Base-by-base conservation (phyloP, 64 coral and sea anemone genomes). In the Pocillopora verrucosa region DNA sequence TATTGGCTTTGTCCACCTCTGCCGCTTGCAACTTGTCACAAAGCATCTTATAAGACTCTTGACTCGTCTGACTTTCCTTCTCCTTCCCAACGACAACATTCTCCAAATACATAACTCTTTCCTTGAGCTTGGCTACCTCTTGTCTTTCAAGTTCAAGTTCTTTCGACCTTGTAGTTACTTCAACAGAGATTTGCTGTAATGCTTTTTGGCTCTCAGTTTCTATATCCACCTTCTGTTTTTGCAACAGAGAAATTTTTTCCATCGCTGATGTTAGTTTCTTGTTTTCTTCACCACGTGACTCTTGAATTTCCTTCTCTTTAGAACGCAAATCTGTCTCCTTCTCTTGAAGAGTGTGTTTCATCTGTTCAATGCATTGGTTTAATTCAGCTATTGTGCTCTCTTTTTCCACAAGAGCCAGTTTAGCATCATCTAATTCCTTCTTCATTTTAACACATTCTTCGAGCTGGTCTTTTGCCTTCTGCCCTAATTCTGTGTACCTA, bases 91-190 rank as follows among this genome's bases (percentile, higher is more conserved):
- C 57, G 17, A 91, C 24, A 38, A 83, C 68, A 85, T 91, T 97
- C 67, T 97, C 86, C 30, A 91, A 79, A 20, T 91, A 81, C 24
- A 93, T 38, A 35, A 61, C 45, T 34, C 74, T 88, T 75, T 97
- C 95, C 36, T 84, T 97, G 19, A 80, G 22, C 65, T 91, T 93
- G 16, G 60, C 58, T 16, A 97, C 77, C 56, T 97, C 95, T 37
- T 76, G 13, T 74, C 22, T 78, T 83, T 79, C 90, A 51, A 75
- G 76, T 80, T 93, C 83, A 70, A 91, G 88, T 83, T 97, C 80
- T 24, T 76, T 88, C 4, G 24, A 56, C 57, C 63, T 12, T 10
- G 34, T n/a, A 63, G 67, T 16, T 38, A 81, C 59, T 57, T 97
- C 88, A 3, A 93, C 91, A 13, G 79, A 75, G 65, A 94, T 90